A percentile compares a stretch with the other conserved stretches of the same genome.
These are phyloP conservation scores for Anticlea derivata DNA, from an alignment of 2,888 invertebrate genomes.

Conservation along the genomic window DNA sequence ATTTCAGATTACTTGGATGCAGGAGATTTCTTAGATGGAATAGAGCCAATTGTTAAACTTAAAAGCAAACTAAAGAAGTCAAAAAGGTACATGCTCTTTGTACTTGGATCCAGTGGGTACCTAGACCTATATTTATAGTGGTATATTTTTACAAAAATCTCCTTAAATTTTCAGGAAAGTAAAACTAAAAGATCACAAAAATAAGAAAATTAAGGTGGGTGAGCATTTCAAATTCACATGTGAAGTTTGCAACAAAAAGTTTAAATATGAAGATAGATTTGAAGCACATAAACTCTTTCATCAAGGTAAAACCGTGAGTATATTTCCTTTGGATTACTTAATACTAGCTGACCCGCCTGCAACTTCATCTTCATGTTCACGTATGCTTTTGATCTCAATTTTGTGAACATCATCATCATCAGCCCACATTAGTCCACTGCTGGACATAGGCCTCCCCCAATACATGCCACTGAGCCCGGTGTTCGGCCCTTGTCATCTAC, in stretches of 20 bases:
- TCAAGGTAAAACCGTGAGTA: conserved; percentile 65
- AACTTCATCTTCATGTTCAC: too few species aligned
- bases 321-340: neutral
- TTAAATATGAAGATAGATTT: conserved; percentile 58
- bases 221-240: conserved; percentile 56
- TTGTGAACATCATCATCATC: too few species aligned
- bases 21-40: conserved; percentile 9
- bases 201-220: conserved; percentile 41
- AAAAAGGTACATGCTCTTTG: conserved; percentile 29
- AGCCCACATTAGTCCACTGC: too few species aligned
- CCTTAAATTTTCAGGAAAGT: conserved; percentile 19
- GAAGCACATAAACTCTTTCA: conserved; percentile 68
- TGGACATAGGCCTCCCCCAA: too few species aligned
- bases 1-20: conserved; percentile 14
- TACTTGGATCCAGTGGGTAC: too few species aligned
- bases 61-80: conserved; percentile 13
- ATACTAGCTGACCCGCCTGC: too few species aligned
- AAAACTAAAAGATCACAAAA: conserved; percentile 37
- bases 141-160: too few species aligned
- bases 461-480: too few species aligned
- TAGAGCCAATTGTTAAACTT: conserved; percentile 3
- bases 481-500: too few species aligned
- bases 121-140: too few species aligned
- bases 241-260: conserved; percentile 64
- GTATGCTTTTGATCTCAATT: too few species aligned